A percentile compares a stretch with the other conserved stretches of the same genome.
These are phyloP conservation scores for Acronicta alni DNA, from an alignment of 2,888 invertebrate species.

Conservation along the genomic window DNA sequence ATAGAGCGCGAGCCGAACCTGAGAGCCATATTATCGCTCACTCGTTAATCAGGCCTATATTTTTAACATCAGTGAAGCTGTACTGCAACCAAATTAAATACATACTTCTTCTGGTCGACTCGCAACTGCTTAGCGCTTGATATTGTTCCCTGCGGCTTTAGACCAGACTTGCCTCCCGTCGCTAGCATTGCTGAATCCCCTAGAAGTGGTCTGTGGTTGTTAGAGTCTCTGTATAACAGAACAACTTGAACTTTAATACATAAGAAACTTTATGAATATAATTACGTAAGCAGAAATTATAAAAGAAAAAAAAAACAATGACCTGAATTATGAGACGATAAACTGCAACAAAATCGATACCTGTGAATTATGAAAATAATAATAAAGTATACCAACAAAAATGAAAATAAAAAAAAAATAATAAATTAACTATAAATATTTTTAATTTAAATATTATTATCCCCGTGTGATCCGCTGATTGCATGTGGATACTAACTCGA, in stretches of 20 bases:
- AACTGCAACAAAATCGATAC: conserved; percentile 39
- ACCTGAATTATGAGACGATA: conserved; percentile 46
- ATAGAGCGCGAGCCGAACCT: conserved; percentile 96
- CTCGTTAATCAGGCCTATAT: conserved; percentile 49
- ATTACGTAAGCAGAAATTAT: too few species aligned
- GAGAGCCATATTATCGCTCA: conserved; percentile 58
- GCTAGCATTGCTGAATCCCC: conserved; percentile 98
- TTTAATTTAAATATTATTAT: too few species aligned
- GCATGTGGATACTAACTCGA: conserved; percentile 92
- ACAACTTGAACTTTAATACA: background rate
- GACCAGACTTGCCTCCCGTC: conserved; percentile 92
- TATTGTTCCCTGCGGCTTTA: conserved; percentile 96
- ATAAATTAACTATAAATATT: too few species aligned
- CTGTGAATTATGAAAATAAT: conserved; percentile 42
- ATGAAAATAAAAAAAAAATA: too few species aligned
- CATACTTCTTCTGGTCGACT: conserved; percentile 96
- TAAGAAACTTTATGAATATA: background rate
- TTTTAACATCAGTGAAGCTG: background rate
- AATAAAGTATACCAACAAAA: conserved; percentile 22
- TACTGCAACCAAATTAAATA: conserved; percentile 33
- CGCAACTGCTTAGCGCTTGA: conserved; percentile 96
- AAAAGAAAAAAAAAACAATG: conserved; percentile 35
- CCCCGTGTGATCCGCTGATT: too few species aligned
- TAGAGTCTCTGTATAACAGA: conserved; percentile 93
- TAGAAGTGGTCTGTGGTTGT: conserved; percentile 95